These are phyloP conservation scores for Ips typographus DNA, from an alignment of 1,140 invertebrate species.

Conservation along the genomic window DNA sequence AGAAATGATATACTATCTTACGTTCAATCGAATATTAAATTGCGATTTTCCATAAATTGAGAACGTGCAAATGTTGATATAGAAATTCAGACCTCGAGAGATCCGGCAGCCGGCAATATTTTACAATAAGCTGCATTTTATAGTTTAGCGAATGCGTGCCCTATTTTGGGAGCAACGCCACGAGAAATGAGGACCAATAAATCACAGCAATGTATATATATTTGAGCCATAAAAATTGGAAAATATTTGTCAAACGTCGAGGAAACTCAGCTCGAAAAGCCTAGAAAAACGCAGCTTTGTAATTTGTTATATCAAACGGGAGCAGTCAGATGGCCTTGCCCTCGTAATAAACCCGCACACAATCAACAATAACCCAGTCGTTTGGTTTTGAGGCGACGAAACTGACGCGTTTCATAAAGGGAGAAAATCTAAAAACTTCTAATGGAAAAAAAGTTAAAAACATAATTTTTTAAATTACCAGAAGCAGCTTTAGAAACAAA, in stretches of 20 bases:
- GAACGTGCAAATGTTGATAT: no score
- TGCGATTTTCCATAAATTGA: no score
- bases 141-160: constrained; percentile 28
- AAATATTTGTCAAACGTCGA: constrained; percentile 33
- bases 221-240: constrained; percentile 34
- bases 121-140: constrained; percentile 23
- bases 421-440: no score
- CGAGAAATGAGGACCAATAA: constrained; percentile 30
- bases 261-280: constrained; percentile 19
- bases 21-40: no score
- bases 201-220: constrained; percentile 26
- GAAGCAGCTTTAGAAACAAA: constrained; percentile 14
- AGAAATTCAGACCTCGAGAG: no score
- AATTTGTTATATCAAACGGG: constrained; percentile 19
- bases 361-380: no score
- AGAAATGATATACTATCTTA: no score
- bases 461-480: constrained; percentile 11
- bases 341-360: not conserved
- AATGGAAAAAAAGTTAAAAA: constrained; percentile 1
- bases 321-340: not conserved
- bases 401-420: no score
- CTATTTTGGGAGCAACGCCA: constrained; percentile 29
- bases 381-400: no score
- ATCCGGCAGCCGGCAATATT: constrained; percentile 7
- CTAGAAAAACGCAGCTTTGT: constrained; percentile 24